Conservation (phyloP, 2,797 vertebrate species). For the Molossus molossus region DNA sequence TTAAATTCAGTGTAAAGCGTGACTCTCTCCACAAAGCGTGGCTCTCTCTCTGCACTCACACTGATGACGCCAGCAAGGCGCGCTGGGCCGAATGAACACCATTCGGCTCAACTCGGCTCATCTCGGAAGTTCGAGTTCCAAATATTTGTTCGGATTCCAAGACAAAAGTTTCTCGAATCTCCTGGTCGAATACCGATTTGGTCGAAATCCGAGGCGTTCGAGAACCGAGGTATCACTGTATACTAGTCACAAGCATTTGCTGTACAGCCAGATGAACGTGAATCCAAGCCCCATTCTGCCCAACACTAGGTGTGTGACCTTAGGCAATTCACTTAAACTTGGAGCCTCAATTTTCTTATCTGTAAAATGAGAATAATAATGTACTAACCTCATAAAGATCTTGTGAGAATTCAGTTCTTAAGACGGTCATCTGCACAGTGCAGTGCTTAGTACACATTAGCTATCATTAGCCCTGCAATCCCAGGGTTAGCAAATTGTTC, state of each 20-base stretch:
- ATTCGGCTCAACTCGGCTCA: too few species aligned
- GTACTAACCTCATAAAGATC: neutral
- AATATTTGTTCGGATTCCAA: too few species aligned
- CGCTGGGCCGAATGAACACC: too few species aligned
- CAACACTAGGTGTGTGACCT: neutral
- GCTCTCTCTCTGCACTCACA: too few species aligned
- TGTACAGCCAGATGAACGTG: neutral
- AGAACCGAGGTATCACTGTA: too few species aligned
- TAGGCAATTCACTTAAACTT: constrained; percentile 15
- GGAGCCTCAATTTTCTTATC: neutral
- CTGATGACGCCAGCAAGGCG: too few species aligned
- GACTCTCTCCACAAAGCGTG: too few species aligned
- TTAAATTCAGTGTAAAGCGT: too few species aligned
- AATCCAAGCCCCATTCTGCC: neutral
- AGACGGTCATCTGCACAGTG: neutral
- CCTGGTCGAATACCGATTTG: too few species aligned
- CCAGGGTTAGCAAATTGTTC: neutral
- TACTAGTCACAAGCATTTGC: neutral
- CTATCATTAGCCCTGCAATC: neutral
- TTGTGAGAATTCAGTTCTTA: constrained; percentile 23
- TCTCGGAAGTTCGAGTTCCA: too few species aligned
- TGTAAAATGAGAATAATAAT: constrained; percentile 23
- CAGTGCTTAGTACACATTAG: neutral
- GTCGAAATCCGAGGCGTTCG: too few species aligned
- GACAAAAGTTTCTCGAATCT: too few species aligned